Evolutionary conservation across 2,888 invertebrate genomes (phyloP).

Genomic region (Incurvaria masculella): DNA sequence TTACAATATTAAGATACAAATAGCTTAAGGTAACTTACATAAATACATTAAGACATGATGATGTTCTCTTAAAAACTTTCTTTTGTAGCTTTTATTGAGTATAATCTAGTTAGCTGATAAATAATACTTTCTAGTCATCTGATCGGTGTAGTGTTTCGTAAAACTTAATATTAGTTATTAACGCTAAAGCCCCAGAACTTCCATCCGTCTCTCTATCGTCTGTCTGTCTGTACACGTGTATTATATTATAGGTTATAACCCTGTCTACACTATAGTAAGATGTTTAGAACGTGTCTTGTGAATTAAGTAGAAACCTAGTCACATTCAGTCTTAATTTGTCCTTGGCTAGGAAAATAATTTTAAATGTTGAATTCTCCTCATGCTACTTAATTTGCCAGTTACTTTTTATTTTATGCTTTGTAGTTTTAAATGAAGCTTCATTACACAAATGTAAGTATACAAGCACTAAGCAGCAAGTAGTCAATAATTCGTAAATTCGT

Average conservation of each 20-base stretch:
- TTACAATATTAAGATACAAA: no score
- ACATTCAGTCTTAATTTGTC: conserved; percentile 11
- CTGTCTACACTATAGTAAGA: conserved; percentile 25
- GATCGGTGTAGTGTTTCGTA: conserved; percentile 25
- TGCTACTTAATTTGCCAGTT: no score
- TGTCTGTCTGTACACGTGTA: conserved; percentile 41
- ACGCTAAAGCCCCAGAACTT: conserved; percentile 57
- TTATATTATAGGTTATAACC: background rate
- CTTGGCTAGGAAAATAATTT: conserved; percentile 22
- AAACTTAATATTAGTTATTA: conserved; percentile 15
- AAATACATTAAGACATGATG: no score
- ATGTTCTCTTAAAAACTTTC: no score
- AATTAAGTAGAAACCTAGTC: conserved; percentile 24
- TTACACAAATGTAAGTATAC: background rate
- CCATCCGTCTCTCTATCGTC: conserved; percentile 55
- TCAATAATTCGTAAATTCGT: background rate
- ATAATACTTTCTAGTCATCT: no score
- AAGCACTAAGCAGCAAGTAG: background rate
- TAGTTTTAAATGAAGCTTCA: background rate
- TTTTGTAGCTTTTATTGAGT: no score
- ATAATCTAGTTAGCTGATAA: no score
- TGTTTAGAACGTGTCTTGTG: conserved; percentile 30
- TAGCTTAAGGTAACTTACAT: no score
- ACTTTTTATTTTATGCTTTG: no score
- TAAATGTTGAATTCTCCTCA: conserved; percentile 1